phyloP scores from a whole-genome alignment of 2,113 vertebrate species.

The Epinephelus moara region DNA sequence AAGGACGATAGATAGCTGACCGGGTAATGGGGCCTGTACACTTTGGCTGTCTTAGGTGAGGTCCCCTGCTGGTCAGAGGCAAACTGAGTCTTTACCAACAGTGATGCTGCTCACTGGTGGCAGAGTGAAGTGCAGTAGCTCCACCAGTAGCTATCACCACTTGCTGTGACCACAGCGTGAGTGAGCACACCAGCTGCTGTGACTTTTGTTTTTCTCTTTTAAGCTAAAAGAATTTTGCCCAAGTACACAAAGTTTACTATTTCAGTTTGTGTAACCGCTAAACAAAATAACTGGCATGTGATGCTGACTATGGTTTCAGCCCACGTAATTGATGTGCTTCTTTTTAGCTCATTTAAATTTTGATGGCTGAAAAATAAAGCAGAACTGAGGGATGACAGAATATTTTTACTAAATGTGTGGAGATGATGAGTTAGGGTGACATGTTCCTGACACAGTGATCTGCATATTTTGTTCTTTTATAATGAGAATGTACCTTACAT shows the following conservation, averaged over 20 bases:
- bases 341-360: neutral
- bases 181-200: neutral
- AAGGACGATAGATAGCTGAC: neutral
- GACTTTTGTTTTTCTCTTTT: neutral
- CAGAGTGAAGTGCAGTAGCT: neutral
- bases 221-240: neutral
- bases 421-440: conserved; percentile 16
- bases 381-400: neutral
- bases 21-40: neutral
- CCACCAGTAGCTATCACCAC: neutral
- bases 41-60: neutral
- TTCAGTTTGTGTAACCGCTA: neutral
- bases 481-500: conserved; percentile 13
- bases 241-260: neutral
- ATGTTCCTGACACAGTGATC: conserved; percentile 30
- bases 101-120: neutral
- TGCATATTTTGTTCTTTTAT: conserved; percentile 19
- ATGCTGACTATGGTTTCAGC: neutral
- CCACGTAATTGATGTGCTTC: neutral
- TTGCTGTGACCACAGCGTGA: neutral
- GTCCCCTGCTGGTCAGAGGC: neutral
- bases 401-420: neutral
- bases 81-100: neutral
- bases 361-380: neutral
- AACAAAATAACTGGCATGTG: neutral